Base-by-base conservation (phyloP, 2,888 invertebrate species). In the Pyrrhia umbra region DNA sequence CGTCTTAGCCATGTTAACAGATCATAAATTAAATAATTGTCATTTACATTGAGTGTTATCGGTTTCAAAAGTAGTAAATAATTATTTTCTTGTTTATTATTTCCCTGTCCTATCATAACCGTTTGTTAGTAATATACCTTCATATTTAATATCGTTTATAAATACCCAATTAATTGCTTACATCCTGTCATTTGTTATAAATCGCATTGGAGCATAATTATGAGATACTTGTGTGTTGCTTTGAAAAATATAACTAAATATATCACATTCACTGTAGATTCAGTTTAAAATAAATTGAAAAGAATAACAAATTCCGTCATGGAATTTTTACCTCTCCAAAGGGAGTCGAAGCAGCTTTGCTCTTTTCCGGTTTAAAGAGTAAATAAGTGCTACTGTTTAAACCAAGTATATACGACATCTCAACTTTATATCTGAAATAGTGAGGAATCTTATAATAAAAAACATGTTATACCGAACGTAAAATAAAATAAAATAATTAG, bases 41-140 rank as follows among this genome's bases (percentile, higher is more conserved):
- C 51, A 34, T 46, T 40, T 1, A 51, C 13, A 25, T 6, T 8
- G 9, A 15, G 15, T 18, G 30, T 8, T 34, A 34, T n/a, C 27
- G 8, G 9, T 34, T n/a, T n/a, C 13, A n/a, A n/a, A n/a, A 20
- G 13, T 37, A 16, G 42, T 42, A 20, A 13, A 30, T 39, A 18
- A 21, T 27, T 23, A n/a, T 8, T 37, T 30, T 16, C 10, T 42
- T 42, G n/a, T 42, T 23, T 3, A 45, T 13, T 5, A 25, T 15
- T 58, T 65, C 54, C 49, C 27, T n/a, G n/a, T n/a, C n/a, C n/a
- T 20, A 40, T 34, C n/a, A 20, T 27, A 30, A 43, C 18, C 3
- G 4, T 8, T 40, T 37, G 4, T 42, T 18, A 42, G 25, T 20
- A 1, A 3, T 13, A 20, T 21, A 23, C 1, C 6, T 52, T 6